Evolutionary conservation across 2,113 vertebrate genomes (phyloP), one percentile per base, ranked within the genome.

Genomic region (Burhinus bistriatus): DNA sequence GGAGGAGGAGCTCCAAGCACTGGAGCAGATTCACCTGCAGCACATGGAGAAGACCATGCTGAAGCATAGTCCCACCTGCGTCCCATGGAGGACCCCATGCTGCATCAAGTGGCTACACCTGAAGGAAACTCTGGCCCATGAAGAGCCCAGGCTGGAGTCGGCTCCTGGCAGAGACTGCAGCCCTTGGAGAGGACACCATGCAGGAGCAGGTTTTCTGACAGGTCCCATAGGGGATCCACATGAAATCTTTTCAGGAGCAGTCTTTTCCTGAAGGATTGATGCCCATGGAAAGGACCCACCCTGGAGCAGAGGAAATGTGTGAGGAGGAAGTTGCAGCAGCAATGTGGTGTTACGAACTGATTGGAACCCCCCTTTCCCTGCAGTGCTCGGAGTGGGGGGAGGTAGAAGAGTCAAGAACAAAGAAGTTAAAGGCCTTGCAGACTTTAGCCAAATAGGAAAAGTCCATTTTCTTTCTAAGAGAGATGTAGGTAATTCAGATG

Each of bases 141-240:
- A 42, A 42, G 18, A 70, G 7, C 12, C 22, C 36, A 70, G 6
- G 12, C 36, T 51, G 47, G n/a, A 62, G 30, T 3, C 2, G 1
- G 13, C 20, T 55, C 14, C 25, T 40, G 51, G 21, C 15, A 65
- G 18, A 13, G 68, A 22, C 55, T 34, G 10, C 21, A 68, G 19
- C 34, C 22, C 0, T 0, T 11, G 25, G 18, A 57, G 9, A 84
- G 23, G 12, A 76, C 5, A 5, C 5, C 38, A 2, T 21, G 15
- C 9, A 36, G 8, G 9, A 65, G 4, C 27, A 76, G 4, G 21
- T 45, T 69, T 36, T 62, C 36, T 78, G 76, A 11, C 36, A 72
- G 13, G 23, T 34, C 20, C 6, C 5, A 2, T 25, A 20, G n/a
- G 27, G 5, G 3, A n/a, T 38, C 19, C 22, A 51, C 14, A 61